A percentile compares a stretch with the other conserved stretches of the same genome.
Evolutionary conservation across 2,888 invertebrate species (phyloP).

Genomic region (Microchrysa polita): DNA sequence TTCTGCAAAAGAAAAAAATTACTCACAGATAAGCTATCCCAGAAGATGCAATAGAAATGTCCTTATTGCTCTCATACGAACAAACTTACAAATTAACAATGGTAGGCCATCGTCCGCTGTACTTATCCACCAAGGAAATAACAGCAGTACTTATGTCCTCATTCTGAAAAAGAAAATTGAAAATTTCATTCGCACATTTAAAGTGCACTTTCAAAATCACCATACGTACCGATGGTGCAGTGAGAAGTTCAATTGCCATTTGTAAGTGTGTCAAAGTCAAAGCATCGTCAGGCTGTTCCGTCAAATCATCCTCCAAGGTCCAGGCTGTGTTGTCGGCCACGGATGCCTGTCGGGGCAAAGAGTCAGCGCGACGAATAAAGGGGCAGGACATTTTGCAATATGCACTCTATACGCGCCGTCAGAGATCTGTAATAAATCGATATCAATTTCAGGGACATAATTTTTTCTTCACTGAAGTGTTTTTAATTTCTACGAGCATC

Average conservation of each 20-base stretch:
- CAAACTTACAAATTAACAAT: slow-evolving; percentile 61
- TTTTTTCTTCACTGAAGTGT: not conserved
- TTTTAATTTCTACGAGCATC: no score
- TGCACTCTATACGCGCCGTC: no score
- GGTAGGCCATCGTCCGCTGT: slow-evolving; percentile 66
- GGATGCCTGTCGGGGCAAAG: slow-evolving; percentile 61
- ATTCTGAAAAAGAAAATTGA: slow-evolving; percentile 66
- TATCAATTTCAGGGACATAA: slow-evolving; percentile 6
- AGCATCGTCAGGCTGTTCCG: slow-evolving; percentile 62
- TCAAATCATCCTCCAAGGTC: slow-evolving; percentile 61
- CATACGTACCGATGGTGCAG: slow-evolving; percentile 79
- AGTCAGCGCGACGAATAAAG: slow-evolving; percentile 62
- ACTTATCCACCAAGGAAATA: slow-evolving; percentile 72
- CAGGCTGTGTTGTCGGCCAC: slow-evolving; percentile 59
- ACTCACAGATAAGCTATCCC: not conserved
- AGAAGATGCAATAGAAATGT: not conserved
- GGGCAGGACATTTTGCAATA: slow-evolving; percentile 64
- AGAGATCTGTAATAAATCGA: slow-evolving; percentile 33
- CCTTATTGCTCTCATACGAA: slow-evolving; percentile 1
- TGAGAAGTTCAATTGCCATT: slow-evolving; percentile 81
- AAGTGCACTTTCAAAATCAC: not conserved
- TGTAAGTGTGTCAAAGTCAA: slow-evolving; percentile 76
- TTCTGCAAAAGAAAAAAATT: slow-evolving; percentile 53
- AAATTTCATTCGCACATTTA: not conserved
- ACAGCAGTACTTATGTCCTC: slow-evolving; percentile 75